Base-by-base conservation (phyloP, 92 coral and sea anemone genomes). In the Paramuricea clavata region DNA sequence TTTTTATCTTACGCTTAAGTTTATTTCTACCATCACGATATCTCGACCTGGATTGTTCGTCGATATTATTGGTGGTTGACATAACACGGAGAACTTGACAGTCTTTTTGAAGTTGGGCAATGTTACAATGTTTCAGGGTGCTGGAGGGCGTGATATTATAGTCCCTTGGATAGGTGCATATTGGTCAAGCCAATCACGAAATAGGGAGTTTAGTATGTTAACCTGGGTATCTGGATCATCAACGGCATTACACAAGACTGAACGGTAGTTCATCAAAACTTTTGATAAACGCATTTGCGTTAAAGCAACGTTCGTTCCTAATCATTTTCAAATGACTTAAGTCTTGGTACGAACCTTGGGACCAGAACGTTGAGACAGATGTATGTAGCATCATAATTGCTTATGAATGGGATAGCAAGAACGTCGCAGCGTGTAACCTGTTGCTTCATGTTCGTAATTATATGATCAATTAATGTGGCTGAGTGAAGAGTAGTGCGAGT, bases 381-480 rank as follows among this genome's bases (percentile, higher is more conserved):
- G 23, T 69, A 83, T 6, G 81, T 81, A 44, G 87, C 87, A 33
- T 83, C 88, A 26, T 57, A 78, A 69, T 82, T 78, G 17, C 87
- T 82, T 22, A 82, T 69, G 16, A 82, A 74, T 2, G 87, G 86
- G 4, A 62, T n/a, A 25, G 86, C 77, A 4, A 82, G 41, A 39
- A 82, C 87, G 44, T 83, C 80, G 81, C 81, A 71, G 81, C 71
- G 87, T 70, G 28, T 83, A 23, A 43, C 81, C 49, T 71, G 70
- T 54, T 77, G 65, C 27, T 76, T 39, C 44, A 39, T 39, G 44
- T 39, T 39, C 10, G 44, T 39, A 4, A 39, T 39, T 4, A 39
- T 83, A 35, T 83, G 87, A 34, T 83, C 87, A 52, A 72, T 83
- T 36, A 83, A 77, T 72, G 87, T 83, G 11, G 52, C 68, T 13